A percentile compares a stretch with the other conserved stretches of the same genome.
Conservation (phyloP, 2,888 invertebrate genomes). For the Melieria picta region DNA sequence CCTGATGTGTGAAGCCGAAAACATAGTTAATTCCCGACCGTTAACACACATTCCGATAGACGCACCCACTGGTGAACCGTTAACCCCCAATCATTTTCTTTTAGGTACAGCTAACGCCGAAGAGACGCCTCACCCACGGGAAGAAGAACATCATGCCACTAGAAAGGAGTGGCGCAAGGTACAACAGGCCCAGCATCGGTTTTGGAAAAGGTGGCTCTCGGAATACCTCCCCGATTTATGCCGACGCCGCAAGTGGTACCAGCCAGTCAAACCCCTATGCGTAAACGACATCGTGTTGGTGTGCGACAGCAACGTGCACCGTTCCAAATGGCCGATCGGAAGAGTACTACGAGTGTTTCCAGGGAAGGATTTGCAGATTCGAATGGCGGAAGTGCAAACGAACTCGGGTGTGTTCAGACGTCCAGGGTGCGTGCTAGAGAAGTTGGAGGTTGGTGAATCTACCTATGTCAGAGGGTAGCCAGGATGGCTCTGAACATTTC, state of each 20-base stretch:
- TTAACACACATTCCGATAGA: conserved; percentile 33
- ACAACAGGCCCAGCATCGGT: conserved; percentile 5
- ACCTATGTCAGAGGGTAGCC: too few relatives aligned
- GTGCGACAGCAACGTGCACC: conserved; percentile 28
- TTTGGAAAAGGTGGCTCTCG: not conserved
- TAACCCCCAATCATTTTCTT: conserved; percentile 38
- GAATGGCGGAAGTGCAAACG: conserved; percentile 20
- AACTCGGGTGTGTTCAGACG: conserved; percentile 22
- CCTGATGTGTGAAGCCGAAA: conserved; percentile 33
- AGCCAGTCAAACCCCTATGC: conserved; percentile 16
- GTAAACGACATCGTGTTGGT: conserved; percentile 24
- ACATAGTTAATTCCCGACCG: conserved; percentile 35
- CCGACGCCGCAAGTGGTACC: conserved; percentile 28
- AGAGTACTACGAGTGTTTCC: conserved; percentile 21
- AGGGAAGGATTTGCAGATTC: conserved; percentile 23
- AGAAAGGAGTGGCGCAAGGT: conserved; percentile 12
- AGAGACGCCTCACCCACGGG: conserved; percentile 23
- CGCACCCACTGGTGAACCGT: conserved; percentile 29
- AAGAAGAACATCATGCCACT: conserved; percentile 8
- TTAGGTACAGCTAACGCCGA: conserved; percentile 29
- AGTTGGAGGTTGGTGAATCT: conserved; percentile 21
- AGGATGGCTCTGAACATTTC: too few relatives aligned
- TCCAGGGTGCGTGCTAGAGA: conserved; percentile 24
- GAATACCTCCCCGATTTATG: conserved; percentile 29
- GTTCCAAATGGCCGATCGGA: conserved; percentile 30